Conservation (phyloP, 2,113 vertebrate genomes). For the Anarhynchus alexandrinus region DNA sequence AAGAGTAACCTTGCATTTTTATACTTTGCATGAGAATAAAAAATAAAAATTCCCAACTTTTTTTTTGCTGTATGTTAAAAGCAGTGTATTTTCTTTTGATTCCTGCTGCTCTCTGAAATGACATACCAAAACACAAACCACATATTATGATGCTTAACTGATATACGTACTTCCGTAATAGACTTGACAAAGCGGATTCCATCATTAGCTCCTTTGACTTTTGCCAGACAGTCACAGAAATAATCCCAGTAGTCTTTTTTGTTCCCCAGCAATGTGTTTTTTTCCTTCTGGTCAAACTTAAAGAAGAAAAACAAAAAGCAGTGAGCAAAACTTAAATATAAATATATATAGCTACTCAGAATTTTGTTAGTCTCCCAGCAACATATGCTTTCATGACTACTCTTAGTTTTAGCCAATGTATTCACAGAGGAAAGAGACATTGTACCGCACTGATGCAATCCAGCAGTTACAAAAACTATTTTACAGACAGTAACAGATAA, state of each 20-base stretch:
- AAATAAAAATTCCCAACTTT: not conserved
- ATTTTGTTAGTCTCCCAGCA: not conserved
- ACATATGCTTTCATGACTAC: not conserved
- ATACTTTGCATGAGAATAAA: not conserved
- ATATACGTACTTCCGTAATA: conserved; percentile 85
- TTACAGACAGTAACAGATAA: not conserved
- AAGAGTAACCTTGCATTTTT: not conserved
- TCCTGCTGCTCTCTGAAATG: not conserved
- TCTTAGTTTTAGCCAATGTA: not conserved
- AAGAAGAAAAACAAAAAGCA: not conserved
- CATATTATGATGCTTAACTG: not conserved
- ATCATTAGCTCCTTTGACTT: conserved; percentile 92
- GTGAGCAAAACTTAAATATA: not conserved
- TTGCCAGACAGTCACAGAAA: conserved; percentile 92
- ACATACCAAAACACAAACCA: not conserved
- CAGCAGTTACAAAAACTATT: not conserved
- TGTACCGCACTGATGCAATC: not conserved
- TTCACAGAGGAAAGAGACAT: not conserved
- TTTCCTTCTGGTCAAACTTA: conserved; percentile 97
- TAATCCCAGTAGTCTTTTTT: conserved; percentile 99
- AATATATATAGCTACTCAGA: not conserved
- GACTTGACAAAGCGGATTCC: conserved; percentile 96
- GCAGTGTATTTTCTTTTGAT: not conserved
- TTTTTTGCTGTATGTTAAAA: not conserved
- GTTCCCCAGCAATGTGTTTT: conserved; percentile 86